These are phyloP conservation scores for Henicopernis longicauda DNA, from an alignment of 2,113 vertebrate species.

Conservation along the genomic window DNA sequence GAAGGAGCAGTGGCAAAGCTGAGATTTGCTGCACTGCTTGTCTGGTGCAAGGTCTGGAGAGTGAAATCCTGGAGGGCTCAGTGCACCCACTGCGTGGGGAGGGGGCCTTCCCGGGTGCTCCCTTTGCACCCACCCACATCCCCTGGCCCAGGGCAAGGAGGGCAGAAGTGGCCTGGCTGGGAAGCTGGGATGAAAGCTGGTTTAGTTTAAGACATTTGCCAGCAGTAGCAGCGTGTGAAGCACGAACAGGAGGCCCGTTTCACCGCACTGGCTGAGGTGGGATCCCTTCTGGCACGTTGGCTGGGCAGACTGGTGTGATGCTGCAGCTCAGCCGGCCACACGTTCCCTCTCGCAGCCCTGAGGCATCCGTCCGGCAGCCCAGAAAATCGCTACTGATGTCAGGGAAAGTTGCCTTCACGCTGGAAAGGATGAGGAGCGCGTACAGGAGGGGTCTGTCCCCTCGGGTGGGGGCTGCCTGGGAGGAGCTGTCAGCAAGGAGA, in stretches of 20 bases:
- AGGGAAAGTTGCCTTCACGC: neutral
- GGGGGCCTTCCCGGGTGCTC: neutral
- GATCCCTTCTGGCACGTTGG: neutral
- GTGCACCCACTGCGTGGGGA: rapidly evolving
- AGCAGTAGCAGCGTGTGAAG: rapidly evolving
- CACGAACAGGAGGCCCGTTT: neutral
- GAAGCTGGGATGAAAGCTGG: neutral
- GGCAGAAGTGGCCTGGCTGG: neutral
- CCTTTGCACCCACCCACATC: neutral
- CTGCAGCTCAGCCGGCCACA: neutral
- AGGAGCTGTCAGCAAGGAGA: neutral
- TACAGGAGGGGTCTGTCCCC: neutral
- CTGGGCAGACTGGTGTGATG: neutral
- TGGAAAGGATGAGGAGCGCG: neutral
- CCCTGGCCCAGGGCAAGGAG: neutral
- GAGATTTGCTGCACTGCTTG: neutral
- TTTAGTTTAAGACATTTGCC: neutral
- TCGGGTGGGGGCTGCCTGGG: neutral
- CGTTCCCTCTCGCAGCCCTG: neutral
- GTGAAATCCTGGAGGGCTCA: neutral
- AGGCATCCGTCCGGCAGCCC: neutral
- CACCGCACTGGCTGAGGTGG: neutral
- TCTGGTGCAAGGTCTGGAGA: too few relatives aligned
- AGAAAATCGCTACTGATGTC: rapidly evolving
- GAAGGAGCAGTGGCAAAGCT: neutral